Base-by-base conservation (phyloP, 2,797 vertebrate genomes). In the Dendrocincla tyrannina region DNA sequence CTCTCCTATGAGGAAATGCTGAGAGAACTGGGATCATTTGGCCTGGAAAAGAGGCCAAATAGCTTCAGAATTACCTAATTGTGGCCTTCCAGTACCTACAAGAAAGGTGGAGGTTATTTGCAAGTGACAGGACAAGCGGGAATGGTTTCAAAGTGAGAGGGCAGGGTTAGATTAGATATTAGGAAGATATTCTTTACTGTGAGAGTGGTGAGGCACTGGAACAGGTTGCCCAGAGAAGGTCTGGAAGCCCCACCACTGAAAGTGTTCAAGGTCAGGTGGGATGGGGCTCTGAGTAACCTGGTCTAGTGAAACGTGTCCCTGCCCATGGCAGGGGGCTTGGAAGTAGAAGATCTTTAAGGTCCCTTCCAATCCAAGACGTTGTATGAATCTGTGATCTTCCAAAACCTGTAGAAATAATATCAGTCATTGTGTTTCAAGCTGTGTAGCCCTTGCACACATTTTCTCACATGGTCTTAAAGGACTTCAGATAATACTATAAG, bases 21-120 rank as follows among this genome's bases (percentile, higher is more conserved):
- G 0, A 25, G 39, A 60, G 5, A 53, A 32, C 2, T 16, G 14
- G 2, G 10, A 13, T 35, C n/a, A 2, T 27, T 32, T 55, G 33
- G 25, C 22, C 8, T 60, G 25, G 53, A 67, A 13, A 47, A 81
- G 11, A 66, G 37, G 35, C 35, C 35, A 35, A 35, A 37, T 52
- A 16, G 11, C 23, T 64, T 49, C 18, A 2, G 13, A 2, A 17
- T 44, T 11, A 58, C 52, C 13, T 37, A 58, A 33, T 0, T 80
- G n/a, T 4, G 18, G n/a, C 44, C 9, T 50, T 25, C 27, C 19
- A 59, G 28, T n/a, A 24, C 18, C 59, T 39, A 30, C 13, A 59
- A 46, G n/a, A 59, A 52, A 52, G 19, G 30, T 14, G 37, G n/a
- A 58, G 9, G 39, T 11, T 30, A 12, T 33, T 88, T 25, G 24